Evolutionary conservation across 2,888 invertebrate species (phyloP).

Genomic region (Heliconius charithonia): DNA sequence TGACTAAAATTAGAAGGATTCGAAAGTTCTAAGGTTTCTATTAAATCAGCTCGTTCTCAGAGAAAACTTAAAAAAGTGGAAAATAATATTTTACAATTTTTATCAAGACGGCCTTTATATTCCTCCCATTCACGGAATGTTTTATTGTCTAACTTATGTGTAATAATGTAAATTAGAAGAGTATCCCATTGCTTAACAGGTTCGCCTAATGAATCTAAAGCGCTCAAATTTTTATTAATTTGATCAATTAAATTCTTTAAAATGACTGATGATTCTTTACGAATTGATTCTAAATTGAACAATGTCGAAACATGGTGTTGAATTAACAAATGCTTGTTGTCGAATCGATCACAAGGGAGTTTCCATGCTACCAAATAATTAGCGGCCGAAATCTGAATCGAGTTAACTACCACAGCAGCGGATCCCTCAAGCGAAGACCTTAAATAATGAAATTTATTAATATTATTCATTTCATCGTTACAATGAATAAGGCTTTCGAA

Average conservation of each 20-base stretch:
- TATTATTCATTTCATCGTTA: too few species aligned
- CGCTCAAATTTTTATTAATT: slow-evolving; percentile 31
- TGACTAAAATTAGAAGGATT: not conserved
- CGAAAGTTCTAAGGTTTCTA: slow-evolving; percentile 41
- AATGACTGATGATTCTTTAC: slow-evolving; percentile 26
- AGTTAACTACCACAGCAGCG: not conserved
- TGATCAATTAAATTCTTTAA: slow-evolving; percentile 33
- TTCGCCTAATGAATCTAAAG: slow-evolving; percentile 32
- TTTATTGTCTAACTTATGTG: not conserved
- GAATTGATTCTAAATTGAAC: slow-evolving; percentile 31
- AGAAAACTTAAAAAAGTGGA: slow-evolving; percentile 44
- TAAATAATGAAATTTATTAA: too few species aligned
- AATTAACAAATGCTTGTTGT: slow-evolving; percentile 39
- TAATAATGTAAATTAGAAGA: not conserved
- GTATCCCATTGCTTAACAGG: slow-evolving; percentile 25
- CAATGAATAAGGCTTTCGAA: not conserved
- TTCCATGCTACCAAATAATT: slow-evolving; percentile 40
- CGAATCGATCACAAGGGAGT: slow-evolving; percentile 37
- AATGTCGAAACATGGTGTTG: slow-evolving; percentile 42
- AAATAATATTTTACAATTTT: slow-evolving; percentile 27
- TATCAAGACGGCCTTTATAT: slow-evolving; percentile 30
- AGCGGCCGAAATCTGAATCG: slow-evolving; percentile 37
- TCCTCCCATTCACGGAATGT: slow-evolving; percentile 41
- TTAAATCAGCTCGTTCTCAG: slow-evolving; percentile 46
- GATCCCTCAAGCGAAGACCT: not conserved